phyloP scores from a whole-genome alignment of 30 jellyfish, hydroid and myxozoan species.

The Pseudorhiza aurosa region DNA sequence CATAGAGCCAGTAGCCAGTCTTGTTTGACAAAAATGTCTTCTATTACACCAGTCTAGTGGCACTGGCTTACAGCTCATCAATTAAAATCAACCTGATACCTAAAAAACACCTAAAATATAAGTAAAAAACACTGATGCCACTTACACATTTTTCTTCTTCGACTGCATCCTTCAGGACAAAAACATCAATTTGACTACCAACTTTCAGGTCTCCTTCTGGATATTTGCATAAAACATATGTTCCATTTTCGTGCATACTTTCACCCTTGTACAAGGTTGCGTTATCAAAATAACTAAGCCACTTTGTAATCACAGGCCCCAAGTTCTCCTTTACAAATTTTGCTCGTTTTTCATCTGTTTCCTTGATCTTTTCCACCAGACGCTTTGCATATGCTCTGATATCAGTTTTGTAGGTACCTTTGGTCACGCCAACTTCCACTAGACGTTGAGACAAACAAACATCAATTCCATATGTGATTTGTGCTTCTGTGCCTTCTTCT shows the following conservation, averaged over 20 bases:
- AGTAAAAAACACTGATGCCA: neutral
- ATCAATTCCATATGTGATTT: slow-evolving; percentile 28
- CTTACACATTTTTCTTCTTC: slow-evolving; percentile 58
- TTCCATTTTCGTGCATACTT: slow-evolving; percentile 21
- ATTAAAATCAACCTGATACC: no score
- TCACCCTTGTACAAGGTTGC: slow-evolving; percentile 28
- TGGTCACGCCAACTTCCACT: neutral
- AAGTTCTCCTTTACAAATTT: slow-evolving; percentile 31
- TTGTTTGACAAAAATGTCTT: no score
- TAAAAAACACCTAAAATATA: neutral
- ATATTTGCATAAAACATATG: slow-evolving; percentile 29
- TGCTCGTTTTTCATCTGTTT: slow-evolving; percentile 32
- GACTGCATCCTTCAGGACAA: slow-evolving; percentile 49
- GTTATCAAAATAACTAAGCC: slow-evolving; percentile 22
- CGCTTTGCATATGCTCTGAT: slow-evolving; percentile 12
- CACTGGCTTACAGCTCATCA: no score
- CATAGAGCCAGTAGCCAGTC: no score
- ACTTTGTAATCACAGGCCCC: neutral
- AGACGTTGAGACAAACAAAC: slow-evolving; percentile 39
- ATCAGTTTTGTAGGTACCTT: slow-evolving; percentile 36
- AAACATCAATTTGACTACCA: slow-evolving; percentile 48
- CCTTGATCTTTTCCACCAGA: slow-evolving; percentile 13
- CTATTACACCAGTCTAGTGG: no score
- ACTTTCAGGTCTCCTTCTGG: slow-evolving; percentile 15
- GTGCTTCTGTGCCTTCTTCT: slow-evolving; percentile 19